Conservation (phyloP, 2,888 invertebrate species). For the Heliconius charithonia region DNA sequence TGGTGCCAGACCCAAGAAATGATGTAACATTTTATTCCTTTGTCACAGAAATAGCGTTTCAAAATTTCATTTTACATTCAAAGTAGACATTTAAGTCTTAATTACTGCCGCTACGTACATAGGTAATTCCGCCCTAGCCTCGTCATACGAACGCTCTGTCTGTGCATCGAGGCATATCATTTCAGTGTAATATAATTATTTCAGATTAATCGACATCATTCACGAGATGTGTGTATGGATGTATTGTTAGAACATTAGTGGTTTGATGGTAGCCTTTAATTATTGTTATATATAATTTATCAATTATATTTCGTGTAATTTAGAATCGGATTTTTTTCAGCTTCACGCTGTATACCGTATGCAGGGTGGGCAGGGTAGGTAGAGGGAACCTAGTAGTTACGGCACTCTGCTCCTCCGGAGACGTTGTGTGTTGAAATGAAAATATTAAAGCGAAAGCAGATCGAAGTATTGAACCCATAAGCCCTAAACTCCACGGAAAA, state of each 20-base stretch:
- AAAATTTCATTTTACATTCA: slow-evolving; percentile 18
- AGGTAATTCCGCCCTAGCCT: slow-evolving; percentile 31
- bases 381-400: no score
- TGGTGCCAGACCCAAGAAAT: no score
- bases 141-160: slow-evolving; percentile 37
- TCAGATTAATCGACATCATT: slow-evolving; percentile 38
- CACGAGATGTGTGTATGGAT: slow-evolving; percentile 33
- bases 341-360: no score
- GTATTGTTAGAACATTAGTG: not conserved
- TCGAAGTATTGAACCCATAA: no score
- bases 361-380: no score
- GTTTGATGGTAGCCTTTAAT: not conserved
- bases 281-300: not conserved
- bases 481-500: no score
- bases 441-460: no score
- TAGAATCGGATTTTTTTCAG: no score
- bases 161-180: slow-evolving; percentile 40
- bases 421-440: no score
- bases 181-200: slow-evolving; percentile 40
- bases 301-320: not conserved
- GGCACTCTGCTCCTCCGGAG: no score
- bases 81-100: slow-evolving; percentile 22
- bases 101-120: slow-evolving; percentile 25
- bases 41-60: slow-evolving; percentile 6
- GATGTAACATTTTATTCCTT: not conserved